Conservation (phyloP, 2,797 vertebrate species). For the Nasua narica region DNA sequence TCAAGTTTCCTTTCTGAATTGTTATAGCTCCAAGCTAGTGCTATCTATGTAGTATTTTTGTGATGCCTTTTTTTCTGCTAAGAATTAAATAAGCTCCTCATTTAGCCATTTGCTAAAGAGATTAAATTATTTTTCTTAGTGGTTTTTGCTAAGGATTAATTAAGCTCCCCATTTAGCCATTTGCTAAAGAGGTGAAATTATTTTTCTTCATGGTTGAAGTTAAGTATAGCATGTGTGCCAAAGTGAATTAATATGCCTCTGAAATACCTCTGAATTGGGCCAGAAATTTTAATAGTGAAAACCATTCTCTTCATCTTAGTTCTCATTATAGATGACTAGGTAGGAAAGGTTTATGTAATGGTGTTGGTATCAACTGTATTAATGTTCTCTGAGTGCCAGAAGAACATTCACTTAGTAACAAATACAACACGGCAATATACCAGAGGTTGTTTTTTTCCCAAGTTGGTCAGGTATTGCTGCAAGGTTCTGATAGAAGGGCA, state of each 20-base stretch:
- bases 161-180: not conserved
- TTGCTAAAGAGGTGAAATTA: not conserved
- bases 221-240: not conserved
- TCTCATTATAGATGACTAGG: not conserved
- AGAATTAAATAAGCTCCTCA: constrained; percentile 3
- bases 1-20: not conserved
- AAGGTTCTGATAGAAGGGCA: not conserved
- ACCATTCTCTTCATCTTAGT: not conserved
- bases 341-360: not conserved
- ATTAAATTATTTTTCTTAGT: constrained; percentile 17
- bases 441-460: not conserved
- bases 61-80: not conserved
- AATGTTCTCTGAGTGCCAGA: not conserved
- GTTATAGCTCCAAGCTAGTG: not conserved
- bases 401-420: not conserved
- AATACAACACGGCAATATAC: not conserved
- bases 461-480: not conserved
- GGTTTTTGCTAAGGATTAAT: constrained; percentile 3
- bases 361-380: not conserved
- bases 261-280: not conserved
- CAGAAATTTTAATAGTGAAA: not conserved
- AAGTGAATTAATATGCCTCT: not conserved
- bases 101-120: not conserved
- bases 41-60: not conserved
- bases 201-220: not conserved